Conservation (phyloP, 2,113 vertebrate species). For the Ophiodon elongatus region DNA sequence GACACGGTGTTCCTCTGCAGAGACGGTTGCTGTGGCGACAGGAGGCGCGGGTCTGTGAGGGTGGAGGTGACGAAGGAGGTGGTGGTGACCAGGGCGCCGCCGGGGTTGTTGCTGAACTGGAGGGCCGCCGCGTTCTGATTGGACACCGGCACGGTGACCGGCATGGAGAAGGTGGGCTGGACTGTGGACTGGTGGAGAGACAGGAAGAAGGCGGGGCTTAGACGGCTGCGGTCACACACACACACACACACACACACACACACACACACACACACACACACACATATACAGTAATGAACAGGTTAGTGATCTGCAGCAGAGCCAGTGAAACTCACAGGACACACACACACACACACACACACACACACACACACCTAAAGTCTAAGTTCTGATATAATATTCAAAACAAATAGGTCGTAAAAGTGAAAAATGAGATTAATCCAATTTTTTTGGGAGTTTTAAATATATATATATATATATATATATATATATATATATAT, state of each 20-base stretch:
- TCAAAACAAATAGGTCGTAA: too few species aligned
- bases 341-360: constrained; percentile 5
- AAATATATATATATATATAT: too few species aligned
- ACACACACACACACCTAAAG: too few species aligned
- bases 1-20: constrained; percentile 95
- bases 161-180: constrained; percentile 96
- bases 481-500: too few species aligned
- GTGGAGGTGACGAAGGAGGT: constrained; percentile 93
- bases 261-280: not conserved
- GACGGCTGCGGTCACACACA: constrained; percentile 1
- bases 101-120: constrained; percentile 93
- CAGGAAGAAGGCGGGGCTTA: constrained; percentile 61
- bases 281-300: constrained; percentile 11
- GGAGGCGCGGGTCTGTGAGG: constrained; percentile 93
- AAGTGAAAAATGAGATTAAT: too few species aligned
- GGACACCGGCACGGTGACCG: constrained; percentile 95
- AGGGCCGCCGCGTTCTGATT: constrained; percentile 89
- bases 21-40: constrained; percentile 92
- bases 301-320: constrained; percentile 66
- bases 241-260: not conserved
- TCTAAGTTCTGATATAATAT: too few species aligned
- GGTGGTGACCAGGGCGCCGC: constrained; percentile 90
- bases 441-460: too few species aligned
- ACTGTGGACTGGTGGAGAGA: constrained; percentile 89
- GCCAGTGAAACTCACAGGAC: constrained; percentile 47